Evolutionary conservation across 2,797 vertebrate genomes (phyloP).

Genomic region (Lophotriccus pileatus): DNA sequence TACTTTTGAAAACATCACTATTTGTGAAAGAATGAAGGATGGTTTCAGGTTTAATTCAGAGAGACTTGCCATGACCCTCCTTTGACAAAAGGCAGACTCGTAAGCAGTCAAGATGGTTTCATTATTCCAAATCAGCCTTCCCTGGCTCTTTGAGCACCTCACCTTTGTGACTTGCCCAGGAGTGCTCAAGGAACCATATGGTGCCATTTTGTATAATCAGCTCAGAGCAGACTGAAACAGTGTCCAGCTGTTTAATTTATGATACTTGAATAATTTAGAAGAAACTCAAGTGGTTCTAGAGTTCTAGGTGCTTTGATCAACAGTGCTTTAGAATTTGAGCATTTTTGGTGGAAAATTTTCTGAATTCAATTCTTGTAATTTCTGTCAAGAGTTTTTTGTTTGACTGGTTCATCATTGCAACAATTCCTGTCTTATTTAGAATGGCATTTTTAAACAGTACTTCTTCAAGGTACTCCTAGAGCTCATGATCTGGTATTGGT

Average conservation of each 20-base stretch:
- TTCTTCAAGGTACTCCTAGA: neutral
- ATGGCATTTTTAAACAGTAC: neutral
- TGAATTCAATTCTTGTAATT: neutral
- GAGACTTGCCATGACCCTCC: neutral
- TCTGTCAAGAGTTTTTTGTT: neutral
- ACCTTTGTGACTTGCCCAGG: neutral
- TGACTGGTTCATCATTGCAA: neutral
- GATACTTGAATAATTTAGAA: slow-evolving; percentile 20
- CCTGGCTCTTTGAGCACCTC: neutral
- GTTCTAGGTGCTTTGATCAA: neutral
- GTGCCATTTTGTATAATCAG: neutral
- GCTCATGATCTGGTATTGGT: neutral
- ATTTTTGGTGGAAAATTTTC: neutral
- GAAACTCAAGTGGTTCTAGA: neutral
- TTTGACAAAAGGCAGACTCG: slow-evolving; percentile 4
- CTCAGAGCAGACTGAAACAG: neutral
- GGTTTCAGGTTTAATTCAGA: neutral
- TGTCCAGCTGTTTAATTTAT: slow-evolving; percentile 31
- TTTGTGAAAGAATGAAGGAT: neutral
- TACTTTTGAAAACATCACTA: neutral
- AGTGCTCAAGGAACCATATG: neutral
- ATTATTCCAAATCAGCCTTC: neutral
- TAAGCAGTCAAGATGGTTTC: neutral
- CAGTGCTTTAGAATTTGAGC: neutral
- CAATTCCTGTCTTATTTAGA: neutral